Evolutionary conservation across 2,888 invertebrate genomes (phyloP).

Genomic region (Sicus ferrugineus): DNA sequence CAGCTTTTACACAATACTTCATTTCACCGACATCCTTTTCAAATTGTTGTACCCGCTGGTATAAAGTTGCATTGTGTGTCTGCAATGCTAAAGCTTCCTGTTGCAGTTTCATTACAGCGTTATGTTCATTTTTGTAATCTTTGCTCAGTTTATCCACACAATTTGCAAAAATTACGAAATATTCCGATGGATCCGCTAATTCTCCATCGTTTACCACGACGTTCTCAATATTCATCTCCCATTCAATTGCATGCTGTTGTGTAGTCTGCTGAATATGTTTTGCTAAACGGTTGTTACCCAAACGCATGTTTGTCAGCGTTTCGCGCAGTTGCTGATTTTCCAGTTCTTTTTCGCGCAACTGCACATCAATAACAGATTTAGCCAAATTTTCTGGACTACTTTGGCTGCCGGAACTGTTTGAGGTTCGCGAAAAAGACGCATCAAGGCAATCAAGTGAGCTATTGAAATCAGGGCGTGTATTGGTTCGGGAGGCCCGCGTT

Average conservation of each 20-base stretch:
- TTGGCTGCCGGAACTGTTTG: conserved; percentile 49
- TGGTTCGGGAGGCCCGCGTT: conserved; percentile 48
- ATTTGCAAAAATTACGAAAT: conserved; percentile 47
- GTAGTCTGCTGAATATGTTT: conserved; percentile 42
- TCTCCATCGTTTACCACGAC: conserved; percentile 37
- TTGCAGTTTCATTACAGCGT: conserved; percentile 40
- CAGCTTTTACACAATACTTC: conserved; percentile 30
- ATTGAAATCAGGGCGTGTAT: conserved; percentile 51
- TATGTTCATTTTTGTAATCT: conserved; percentile 43
- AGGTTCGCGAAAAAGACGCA: conserved; percentile 46
- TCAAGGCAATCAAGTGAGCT: conserved; percentile 55
- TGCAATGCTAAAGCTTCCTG: conserved; percentile 34
- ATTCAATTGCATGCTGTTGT: conserved; percentile 36
- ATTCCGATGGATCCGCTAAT: conserved; percentile 40
- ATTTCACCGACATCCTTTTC: conserved; percentile 33
- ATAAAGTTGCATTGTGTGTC: conserved; percentile 38
- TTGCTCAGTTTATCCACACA: conserved; percentile 48
- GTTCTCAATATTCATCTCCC: conserved; percentile 39
- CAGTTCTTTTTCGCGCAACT: conserved; percentile 59
- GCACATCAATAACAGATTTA: conserved; percentile 59
- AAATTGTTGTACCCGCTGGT: conserved; percentile 30
- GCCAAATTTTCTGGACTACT: conserved; percentile 60
- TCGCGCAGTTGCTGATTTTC: conserved; percentile 52
- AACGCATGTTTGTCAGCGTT: conserved; percentile 44
- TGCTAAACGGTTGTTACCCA: conserved; percentile 45